phyloP scores from a whole-genome alignment of 1,140 invertebrate genomes.

The Tigriopus japonicus region DNA sequence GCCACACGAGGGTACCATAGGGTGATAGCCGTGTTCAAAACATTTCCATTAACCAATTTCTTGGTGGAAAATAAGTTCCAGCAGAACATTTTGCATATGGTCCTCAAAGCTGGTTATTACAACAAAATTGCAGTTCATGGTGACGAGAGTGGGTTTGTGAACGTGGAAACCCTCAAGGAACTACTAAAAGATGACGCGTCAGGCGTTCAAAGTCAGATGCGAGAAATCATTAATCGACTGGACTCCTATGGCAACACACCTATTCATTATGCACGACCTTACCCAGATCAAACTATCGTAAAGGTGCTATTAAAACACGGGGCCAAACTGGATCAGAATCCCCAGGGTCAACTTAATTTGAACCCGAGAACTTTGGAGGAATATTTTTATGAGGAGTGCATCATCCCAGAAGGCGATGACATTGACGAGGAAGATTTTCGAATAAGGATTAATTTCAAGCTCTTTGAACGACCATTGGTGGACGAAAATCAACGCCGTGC shows the following conservation, averaged over 20 bases:
- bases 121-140: conserved; percentile 11
- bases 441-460: conserved; percentile 1
- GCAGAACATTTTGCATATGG: conserved; percentile 9
- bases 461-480: background rate
- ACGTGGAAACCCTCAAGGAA: background rate
- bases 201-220: background rate
- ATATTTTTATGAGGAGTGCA: conserved; percentile 8
- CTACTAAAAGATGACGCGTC: background rate
- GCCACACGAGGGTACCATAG: background rate
- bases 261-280: conserved; percentile 7
- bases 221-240: background rate
- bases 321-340: conserved; percentile 2
- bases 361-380: conserved; percentile 8
- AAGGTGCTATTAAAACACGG: conserved; percentile 4
- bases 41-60: background rate
- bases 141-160: conserved; percentile 9
- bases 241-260: conserved; percentile 11
- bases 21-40: conserved; percentile 7
- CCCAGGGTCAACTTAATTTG: background rate
- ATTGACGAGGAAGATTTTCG: conserved; percentile 11
- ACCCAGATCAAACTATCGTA: background rate
- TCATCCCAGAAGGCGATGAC: conserved; percentile 1
- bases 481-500: background rate
- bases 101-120: conserved; percentile 9
- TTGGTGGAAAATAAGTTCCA: conserved; percentile 11